Percentiles rank a stretch among this genome's conserved stretches.
These are phyloP conservation scores for Holotrichia oblita DNA, from an alignment of 1,140 invertebrate genomes.

Conservation along the genomic window DNA sequence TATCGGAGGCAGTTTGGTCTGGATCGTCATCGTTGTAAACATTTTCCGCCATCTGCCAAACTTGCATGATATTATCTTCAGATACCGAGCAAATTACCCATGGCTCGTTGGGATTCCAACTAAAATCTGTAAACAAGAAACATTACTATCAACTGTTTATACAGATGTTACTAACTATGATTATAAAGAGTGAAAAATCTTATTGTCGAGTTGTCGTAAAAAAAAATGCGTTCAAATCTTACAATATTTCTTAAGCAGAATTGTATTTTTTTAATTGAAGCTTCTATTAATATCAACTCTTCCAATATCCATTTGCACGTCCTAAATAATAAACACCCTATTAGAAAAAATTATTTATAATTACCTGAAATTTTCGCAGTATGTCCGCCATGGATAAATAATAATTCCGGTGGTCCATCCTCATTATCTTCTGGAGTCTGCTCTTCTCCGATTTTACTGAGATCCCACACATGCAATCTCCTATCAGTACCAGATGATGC, in stretches of 20 bases:
- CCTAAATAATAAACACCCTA: no score
- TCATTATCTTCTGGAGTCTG: constrained; percentile 99
- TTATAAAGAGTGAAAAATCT: no score
- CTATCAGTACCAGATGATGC: constrained; percentile 98
- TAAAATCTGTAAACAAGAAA: constrained; percentile 82
- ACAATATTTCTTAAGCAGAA: no score
- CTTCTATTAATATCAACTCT: no score
- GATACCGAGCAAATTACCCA: constrained; percentile 99
- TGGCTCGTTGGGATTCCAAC: constrained; percentile 99
- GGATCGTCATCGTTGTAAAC: constrained; percentile 99
- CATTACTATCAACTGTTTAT: no score
- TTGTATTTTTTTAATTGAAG: no score
- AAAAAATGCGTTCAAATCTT: no score
- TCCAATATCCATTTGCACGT: no score
- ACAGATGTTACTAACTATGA: no score
- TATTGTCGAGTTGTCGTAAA: no score
- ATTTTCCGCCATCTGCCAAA: constrained; percentile 99
- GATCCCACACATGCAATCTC: constrained; percentile 98
- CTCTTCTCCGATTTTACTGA: constrained; percentile 99
- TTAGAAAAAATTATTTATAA: not conserved
- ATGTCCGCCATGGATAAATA: constrained; percentile 98
- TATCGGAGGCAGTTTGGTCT: constrained; percentile 86
- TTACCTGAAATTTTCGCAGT: constrained; percentile 93
- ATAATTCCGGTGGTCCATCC: constrained; percentile 97
- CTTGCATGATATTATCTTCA: constrained; percentile 99